Base-by-base conservation (phyloP, 2,113 vertebrate species). In the Anhinga anhinga region DNA sequence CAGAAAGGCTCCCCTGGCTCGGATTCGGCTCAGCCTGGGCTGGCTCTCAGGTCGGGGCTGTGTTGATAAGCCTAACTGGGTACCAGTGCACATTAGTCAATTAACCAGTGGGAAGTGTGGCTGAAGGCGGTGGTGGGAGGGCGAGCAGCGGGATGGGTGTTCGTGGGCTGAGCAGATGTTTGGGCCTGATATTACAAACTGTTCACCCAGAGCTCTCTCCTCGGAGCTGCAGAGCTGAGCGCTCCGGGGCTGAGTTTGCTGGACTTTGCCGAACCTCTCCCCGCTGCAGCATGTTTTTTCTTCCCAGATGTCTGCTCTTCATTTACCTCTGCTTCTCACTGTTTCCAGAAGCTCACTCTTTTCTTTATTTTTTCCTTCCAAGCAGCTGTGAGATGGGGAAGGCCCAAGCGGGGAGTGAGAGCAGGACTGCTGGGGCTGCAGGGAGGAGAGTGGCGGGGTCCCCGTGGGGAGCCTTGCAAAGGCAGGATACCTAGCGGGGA, bases 391-490 rank as follows among this genome's bases (percentile, higher is more conserved):
- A 50, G 65, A 56, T 26, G n/a, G 47, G 42, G 66, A 38, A 59
- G 53, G 11, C 44, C 15, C 0, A 0, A 45, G 42, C 0, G 4
- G 34, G 52, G 9, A 19, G 4, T 0, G 21, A 23, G 36, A 56
- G 15, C 30, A 14, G 56, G 11, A 20, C 23, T 6, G 63, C 47
- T 4, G 12, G 40, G 40, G 36, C 55, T 42, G 22, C 19, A 42
- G 63, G 69, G 36, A 17, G 50, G 47, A 26, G 62, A 22, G 23
- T 18, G 49, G 20, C 5, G 15, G 44, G 27, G 14, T 11, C 13
- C 34, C 11, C 1, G 10, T 11, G 38, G 58, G 61, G 38, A 42
- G 8, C 5, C 56, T 9, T 8, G 53, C 10, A 7, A 10, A 14
- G 71, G 11, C 11, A 10, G 38, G 58, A 16, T 5, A 8, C 18